phyloP scores from a whole-genome alignment of 2,113 vertebrate species.

The Solea solea region DNA sequence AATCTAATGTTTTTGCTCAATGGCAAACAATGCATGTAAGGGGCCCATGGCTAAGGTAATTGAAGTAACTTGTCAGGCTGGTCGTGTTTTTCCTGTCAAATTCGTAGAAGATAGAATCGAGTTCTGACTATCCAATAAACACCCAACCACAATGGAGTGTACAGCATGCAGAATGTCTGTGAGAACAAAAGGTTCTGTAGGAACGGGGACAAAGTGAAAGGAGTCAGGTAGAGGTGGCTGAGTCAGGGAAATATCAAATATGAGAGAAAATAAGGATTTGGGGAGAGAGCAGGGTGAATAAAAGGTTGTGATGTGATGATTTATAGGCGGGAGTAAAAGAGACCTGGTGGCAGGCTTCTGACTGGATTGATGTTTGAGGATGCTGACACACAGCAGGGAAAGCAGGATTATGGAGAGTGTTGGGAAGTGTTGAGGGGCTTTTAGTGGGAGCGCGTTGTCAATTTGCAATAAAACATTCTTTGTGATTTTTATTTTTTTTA shows the following conservation, averaged over 20 bases:
- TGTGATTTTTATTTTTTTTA: slow-evolving; percentile 1
- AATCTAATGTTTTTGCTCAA: neutral
- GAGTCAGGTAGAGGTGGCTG: slow-evolving; percentile 13
- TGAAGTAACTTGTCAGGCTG: too few species aligned
- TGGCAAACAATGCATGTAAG: too few species aligned
- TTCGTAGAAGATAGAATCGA: too few species aligned
- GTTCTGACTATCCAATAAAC: neutral
- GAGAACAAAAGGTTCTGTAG: slow-evolving; percentile 6
- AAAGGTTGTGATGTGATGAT: slow-evolving; percentile 19
- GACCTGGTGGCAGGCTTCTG: slow-evolving; percentile 21
- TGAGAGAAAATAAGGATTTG: slow-evolving; percentile 21
- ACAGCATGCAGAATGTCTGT: neutral
- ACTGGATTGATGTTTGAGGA: slow-evolving; percentile 21
- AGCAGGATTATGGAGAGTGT: slow-evolving; percentile 43
- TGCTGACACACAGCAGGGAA: slow-evolving; percentile 45
- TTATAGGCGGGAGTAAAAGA: slow-evolving; percentile 40
- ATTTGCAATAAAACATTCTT: slow-evolving; percentile 22
- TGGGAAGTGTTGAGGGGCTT: slow-evolving; percentile 22
- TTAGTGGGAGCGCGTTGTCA: slow-evolving; percentile 18
- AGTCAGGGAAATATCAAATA: slow-evolving; percentile 18
- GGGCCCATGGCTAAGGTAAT: too few species aligned
- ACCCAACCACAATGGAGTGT: neutral
- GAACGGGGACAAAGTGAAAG: slow-evolving; percentile 15
- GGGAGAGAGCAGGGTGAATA: slow-evolving; percentile 14
- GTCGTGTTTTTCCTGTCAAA: too few species aligned